phyloP scores from a whole-genome alignment of 2,888 invertebrate genomes.

The Erebia palarica region DNA sequence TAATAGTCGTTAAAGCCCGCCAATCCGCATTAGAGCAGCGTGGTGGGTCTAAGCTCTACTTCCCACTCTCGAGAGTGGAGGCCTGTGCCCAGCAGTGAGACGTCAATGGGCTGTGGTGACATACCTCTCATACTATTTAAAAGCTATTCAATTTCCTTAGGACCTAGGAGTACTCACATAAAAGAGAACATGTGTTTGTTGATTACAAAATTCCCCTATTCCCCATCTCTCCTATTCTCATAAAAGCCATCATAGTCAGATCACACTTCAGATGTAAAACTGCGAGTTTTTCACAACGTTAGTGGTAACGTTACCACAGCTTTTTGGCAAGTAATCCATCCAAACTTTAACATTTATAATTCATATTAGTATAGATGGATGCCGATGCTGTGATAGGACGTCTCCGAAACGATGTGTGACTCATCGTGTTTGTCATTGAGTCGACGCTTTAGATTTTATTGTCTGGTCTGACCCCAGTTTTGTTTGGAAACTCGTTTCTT shows the following conservation, averaged over 20 bases:
- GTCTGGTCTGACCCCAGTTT: constrained; percentile 24
- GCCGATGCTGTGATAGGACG: constrained; percentile 12
- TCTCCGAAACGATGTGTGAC: constrained; percentile 37
- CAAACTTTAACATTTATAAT: not conserved
- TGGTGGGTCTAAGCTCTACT: too few species aligned
- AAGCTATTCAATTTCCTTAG: not conserved
- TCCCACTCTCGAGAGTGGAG: too few species aligned
- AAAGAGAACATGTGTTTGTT: too few species aligned
- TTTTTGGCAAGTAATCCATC: too few species aligned
- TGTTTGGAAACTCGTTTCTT: constrained; percentile 12
- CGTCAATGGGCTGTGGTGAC: too few species aligned
- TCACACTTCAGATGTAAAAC: not conserved
- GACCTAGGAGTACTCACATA: not conserved
- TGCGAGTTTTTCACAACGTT: too few species aligned
- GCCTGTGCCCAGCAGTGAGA: too few species aligned
- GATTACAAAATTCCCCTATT: too few species aligned
- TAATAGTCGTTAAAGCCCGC: too few species aligned
- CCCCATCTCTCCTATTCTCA: too few species aligned
- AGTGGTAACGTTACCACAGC: too few species aligned
- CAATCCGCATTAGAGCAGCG: too few species aligned
- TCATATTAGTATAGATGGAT: not conserved
- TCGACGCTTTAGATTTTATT: constrained; percentile 27
- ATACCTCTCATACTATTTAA: not conserved
- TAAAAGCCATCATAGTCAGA: not conserved
- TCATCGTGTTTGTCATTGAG: constrained; percentile 39